Percentiles rank a stretch among this genome's conserved stretches.
Evolutionary conservation across 2,113 vertebrate species (phyloP).

Genomic region (Xiphorhynchus elegans): DNA sequence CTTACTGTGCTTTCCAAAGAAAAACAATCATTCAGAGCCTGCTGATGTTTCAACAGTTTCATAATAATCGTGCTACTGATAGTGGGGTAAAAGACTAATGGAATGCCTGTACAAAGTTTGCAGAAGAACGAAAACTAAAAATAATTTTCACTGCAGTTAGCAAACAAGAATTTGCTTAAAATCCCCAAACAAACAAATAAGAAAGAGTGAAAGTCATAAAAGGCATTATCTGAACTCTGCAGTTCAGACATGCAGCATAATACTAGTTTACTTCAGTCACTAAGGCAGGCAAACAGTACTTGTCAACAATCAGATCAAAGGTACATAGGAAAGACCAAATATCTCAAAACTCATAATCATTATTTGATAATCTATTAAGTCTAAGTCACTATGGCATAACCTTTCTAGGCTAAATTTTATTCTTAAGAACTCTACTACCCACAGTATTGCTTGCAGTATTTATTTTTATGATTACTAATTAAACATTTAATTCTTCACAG

Average conservation of each 20-base stretch:
- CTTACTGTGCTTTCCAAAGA: background rate
- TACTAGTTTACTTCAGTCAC: background rate
- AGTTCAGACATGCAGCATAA: background rate
- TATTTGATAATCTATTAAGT: background rate
- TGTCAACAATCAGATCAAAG: background rate
- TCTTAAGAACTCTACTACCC: background rate
- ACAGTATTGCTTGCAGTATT: background rate
- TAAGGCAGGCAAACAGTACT: background rate
- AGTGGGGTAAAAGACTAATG: background rate
- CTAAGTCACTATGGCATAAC: background rate
- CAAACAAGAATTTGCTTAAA: background rate
- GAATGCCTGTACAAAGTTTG: background rate
- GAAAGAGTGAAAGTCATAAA: background rate
- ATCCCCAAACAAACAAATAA: background rate
- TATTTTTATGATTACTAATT: background rate
- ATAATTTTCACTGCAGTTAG: background rate
- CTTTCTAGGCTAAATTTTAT: background rate
- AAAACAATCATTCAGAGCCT: background rate
- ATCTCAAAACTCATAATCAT: background rate
- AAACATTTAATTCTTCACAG: background rate
- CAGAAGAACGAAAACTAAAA: background rate
- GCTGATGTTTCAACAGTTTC: background rate
- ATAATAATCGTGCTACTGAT: background rate
- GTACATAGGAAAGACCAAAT: background rate
- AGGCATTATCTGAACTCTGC: background rate